phyloP scores from a whole-genome alignment of 1,140 invertebrate species.

The Apocrypta bakeri region DNA sequence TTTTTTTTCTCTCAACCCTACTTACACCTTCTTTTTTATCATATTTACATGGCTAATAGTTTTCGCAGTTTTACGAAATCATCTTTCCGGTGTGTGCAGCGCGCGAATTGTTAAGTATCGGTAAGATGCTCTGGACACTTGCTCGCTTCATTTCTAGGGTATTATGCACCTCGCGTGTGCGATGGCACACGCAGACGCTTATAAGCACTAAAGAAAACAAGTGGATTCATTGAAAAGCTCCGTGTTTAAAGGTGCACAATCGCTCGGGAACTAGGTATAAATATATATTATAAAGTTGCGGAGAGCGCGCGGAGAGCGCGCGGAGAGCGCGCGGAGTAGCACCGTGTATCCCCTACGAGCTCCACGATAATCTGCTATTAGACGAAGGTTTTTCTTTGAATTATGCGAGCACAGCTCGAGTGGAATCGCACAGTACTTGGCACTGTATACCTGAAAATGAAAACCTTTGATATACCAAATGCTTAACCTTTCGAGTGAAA shows the following conservation, averaged over 20 bases:
- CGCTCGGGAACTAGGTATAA: neutral
- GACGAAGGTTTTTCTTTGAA: slow-evolving; percentile 37
- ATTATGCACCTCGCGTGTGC: too few relatives aligned
- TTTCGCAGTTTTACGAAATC: too few relatives aligned
- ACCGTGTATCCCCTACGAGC: neutral
- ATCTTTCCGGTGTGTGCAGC: too few relatives aligned
- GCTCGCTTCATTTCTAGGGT: too few relatives aligned
- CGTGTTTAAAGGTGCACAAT: too few relatives aligned
- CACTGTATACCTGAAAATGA: slow-evolving; percentile 20
- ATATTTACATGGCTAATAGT: too few relatives aligned
- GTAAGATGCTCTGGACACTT: too few relatives aligned
- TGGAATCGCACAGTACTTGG: neutral
- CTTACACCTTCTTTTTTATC: too few relatives aligned
- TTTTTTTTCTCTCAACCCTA: too few relatives aligned
- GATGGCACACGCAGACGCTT: neutral
- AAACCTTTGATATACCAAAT: slow-evolving; percentile 18
- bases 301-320: neutral
- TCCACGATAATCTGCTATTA: slow-evolving; percentile 39
- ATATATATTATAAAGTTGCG: too few relatives aligned
- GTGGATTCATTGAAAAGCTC: neutral
- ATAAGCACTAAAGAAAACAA: neutral
- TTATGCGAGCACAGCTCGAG: slow-evolving; percentile 1
- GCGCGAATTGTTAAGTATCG: too few relatives aligned
- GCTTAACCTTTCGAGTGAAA: neutral
- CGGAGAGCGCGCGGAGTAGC: too few relatives aligned